These are phyloP conservation scores for Ambastaia sidthimunki DNA, from an alignment of 2,797 vertebrate species.

Conservation along the genomic window DNA sequence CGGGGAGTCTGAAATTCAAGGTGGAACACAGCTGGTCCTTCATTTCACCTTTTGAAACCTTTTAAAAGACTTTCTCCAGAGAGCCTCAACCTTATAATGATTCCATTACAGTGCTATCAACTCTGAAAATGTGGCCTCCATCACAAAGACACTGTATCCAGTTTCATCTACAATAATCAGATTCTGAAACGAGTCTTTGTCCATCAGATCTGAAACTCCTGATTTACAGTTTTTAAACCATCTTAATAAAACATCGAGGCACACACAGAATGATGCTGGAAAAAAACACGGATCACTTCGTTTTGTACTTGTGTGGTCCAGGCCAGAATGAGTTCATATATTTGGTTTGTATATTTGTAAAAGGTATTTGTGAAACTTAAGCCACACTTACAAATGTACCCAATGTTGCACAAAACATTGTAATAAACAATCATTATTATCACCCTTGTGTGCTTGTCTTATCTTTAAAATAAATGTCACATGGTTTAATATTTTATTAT, in stretches of 20 bases:
- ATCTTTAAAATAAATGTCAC: not conserved
- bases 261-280: constrained; percentile 24
- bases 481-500: not conserved
- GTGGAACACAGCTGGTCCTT: constrained; percentile 21
- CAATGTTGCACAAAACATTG: no score
- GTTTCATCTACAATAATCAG: constrained; percentile 64
- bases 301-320: no score
- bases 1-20: constrained; percentile 11
- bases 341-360: no score
- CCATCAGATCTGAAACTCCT: constrained; percentile 64
- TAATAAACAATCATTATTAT: no score
- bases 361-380: no score
- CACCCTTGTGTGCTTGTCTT: not conserved
- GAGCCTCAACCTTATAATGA: constrained; percentile 69
- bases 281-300: no score
- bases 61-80: constrained; percentile 63
- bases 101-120: constrained; percentile 66
- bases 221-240: constrained; percentile 72
- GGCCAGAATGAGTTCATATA: no score
- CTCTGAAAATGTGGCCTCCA: constrained; percentile 65
- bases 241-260: constrained; percentile 63
- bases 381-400: no score
- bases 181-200: constrained; percentile 67
- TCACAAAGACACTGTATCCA: constrained; percentile 61
- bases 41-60: constrained; percentile 41